Conservation (phyloP, 2,113 vertebrate species). For the Tychaedon coryphoeus region DNA sequence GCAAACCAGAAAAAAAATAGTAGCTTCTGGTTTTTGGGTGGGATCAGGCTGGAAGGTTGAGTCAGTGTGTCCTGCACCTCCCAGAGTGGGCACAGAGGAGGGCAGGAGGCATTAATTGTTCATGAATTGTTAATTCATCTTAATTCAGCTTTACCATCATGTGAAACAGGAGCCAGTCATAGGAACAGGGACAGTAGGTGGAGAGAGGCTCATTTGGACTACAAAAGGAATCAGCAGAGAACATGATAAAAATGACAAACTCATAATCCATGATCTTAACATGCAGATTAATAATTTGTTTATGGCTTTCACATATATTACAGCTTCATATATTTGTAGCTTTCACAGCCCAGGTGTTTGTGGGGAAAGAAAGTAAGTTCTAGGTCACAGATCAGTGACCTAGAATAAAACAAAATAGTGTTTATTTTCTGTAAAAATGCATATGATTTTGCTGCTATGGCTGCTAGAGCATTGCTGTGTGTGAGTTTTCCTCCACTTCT, state of each 20-base stretch:
- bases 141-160: not conserved
- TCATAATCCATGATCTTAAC: not conserved
- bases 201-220: not conserved
- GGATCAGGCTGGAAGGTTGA: not conserved
- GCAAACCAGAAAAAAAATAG: fast-evolving
- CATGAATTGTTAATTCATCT: not conserved
- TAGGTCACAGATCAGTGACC: not conserved
- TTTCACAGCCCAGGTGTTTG: not conserved
- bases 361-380: not conserved
- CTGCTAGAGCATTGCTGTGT: not conserved
- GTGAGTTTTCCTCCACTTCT: not conserved
- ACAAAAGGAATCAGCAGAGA: not conserved
- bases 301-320: not conserved
- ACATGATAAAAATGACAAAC: not conserved
- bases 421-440: not conserved
- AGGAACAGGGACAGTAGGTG: not conserved
- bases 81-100: not conserved
- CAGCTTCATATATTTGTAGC: not conserved
- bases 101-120: not conserved
- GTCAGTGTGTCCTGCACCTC: not conserved
- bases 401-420: not conserved
- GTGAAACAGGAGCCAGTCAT: not conserved
- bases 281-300: not conserved
- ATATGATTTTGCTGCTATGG: not conserved
- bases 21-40: not conserved